phyloP scores from a whole-genome alignment of 2,888 invertebrate species.

The Trachelus stipa region DNA sequence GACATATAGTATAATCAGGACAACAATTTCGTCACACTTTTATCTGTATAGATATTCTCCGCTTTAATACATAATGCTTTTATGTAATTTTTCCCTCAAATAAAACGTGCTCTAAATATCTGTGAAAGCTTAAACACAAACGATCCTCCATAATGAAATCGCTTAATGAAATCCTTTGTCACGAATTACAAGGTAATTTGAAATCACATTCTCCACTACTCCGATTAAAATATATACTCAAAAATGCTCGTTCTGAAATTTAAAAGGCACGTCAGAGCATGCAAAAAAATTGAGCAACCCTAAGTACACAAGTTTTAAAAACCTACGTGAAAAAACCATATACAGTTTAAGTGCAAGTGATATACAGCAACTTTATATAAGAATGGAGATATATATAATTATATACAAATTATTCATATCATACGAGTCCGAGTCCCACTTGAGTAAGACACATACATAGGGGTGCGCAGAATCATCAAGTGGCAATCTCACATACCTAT shows the following conservation, averaged over 20 bases:
- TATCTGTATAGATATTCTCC: background rate
- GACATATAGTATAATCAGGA: background rate
- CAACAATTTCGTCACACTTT: background rate
- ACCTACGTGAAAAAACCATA: background rate
- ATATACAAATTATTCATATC: background rate
- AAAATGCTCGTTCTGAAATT: background rate
- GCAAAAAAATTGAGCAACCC: background rate
- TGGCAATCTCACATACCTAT: background rate
- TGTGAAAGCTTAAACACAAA: too few relatives aligned
- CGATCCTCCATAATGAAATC: background rate
- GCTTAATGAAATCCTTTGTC: background rate
- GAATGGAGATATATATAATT: background rate
- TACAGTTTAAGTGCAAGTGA: background rate
- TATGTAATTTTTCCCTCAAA: too few relatives aligned
- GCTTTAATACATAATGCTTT: background rate
- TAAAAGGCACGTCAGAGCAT: background rate
- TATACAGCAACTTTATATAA: background rate
- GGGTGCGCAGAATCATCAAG: background rate
- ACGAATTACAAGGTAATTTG: background rate
- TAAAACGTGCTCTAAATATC: too few relatives aligned
- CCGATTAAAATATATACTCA: background rate
- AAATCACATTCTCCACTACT: background rate
- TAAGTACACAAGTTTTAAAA: background rate
- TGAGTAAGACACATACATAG: too few relatives aligned
- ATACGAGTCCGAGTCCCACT: too few relatives aligned